These are phyloP conservation scores for Conops quadrifasciatus DNA, from an alignment of 2,888 invertebrate genomes.

Conservation along the genomic window DNA sequence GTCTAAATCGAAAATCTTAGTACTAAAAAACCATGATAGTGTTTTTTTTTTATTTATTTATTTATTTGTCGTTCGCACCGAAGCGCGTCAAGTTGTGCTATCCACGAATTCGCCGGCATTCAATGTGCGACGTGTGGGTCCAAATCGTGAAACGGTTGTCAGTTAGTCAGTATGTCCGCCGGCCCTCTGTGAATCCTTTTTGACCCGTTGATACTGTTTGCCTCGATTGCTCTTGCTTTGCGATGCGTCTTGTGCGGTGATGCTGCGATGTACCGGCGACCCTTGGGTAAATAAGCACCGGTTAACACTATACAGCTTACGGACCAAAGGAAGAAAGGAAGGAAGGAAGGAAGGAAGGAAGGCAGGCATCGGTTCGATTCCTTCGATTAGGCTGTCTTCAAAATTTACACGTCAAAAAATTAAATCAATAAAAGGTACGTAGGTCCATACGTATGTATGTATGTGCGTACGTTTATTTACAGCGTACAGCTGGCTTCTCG, in stretches of 20 bases:
- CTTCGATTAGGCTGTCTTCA: conserved; percentile 14
- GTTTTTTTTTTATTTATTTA: conserved; percentile 6
- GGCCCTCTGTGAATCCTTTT: not conserved
- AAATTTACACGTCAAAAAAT: conserved; percentile 19
- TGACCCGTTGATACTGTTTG: too few relatives aligned
- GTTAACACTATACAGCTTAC: conserved; percentile 6
- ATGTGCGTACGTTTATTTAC: not conserved
- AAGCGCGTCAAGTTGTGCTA: conserved; percentile 29
- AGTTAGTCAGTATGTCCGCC: conserved; percentile 3
- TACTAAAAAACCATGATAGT: too few relatives aligned
- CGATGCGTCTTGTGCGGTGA: conserved; percentile 4
- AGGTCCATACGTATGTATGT: not conserved
- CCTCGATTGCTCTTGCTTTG: conserved; percentile 1
- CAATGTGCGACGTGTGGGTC: conserved; percentile 34
- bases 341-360: too few relatives aligned
- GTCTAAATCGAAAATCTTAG: too few relatives aligned
- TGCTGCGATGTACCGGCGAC: not conserved
- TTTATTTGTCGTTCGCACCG: conserved; percentile 24
- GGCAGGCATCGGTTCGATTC: not conserved
- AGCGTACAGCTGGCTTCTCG: conserved; percentile 13
- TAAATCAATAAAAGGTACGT: not conserved
- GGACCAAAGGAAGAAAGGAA: not conserved
- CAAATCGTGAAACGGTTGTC: conserved; percentile 18
- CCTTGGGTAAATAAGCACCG: conserved; percentile 2
- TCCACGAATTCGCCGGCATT: conserved; percentile 7